Percentiles rank a stretch among this genome's conserved stretches.
These are phyloP conservation scores for Spheniscus mendiculus DNA, from an alignment of 2,113 vertebrate species.

Conservation along the genomic window DNA sequence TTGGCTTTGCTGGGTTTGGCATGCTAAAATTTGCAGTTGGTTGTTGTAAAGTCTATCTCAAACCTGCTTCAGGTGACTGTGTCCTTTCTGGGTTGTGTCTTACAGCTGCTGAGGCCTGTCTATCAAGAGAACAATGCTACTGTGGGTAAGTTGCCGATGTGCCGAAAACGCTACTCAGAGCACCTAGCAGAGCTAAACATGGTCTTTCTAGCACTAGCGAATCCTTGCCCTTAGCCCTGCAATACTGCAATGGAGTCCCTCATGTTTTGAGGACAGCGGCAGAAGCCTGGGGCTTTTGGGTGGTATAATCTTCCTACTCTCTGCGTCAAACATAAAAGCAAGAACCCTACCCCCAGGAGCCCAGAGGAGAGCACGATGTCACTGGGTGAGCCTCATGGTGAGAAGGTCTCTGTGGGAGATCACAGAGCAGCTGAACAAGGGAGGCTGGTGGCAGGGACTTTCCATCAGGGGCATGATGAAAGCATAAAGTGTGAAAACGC, in stretches of 20 bases:
- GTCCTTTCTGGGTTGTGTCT: conserved; percentile 26
- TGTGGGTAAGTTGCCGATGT: conserved; percentile 76
- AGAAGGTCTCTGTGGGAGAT: neutral
- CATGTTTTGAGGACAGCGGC: rapidly evolving
- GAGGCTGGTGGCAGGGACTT: neutral
- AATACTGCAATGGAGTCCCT: neutral
- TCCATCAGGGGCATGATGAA: neutral
- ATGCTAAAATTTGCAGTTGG: neutral
- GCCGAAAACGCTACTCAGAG: neutral
- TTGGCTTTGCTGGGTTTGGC: neutral
- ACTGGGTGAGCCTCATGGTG: neutral
- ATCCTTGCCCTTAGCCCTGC: neutral
- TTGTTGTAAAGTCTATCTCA: neutral
- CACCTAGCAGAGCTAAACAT: neutral
- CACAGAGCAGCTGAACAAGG: neutral
- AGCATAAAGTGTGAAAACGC: neutral
- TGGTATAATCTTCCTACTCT: neutral
- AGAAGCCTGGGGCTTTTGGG: neutral
- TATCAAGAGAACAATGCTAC: conserved; percentile 83
- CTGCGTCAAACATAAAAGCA: neutral
- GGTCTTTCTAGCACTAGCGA: neutral
- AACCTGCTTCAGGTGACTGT: neutral
- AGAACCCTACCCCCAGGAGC: neutral
- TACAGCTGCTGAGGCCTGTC: conserved; percentile 85
- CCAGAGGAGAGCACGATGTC: neutral